These are phyloP conservation scores for Mus minutoides DNA, from an alignment of 2,797 vertebrate genomes.

Conservation along the genomic window DNA sequence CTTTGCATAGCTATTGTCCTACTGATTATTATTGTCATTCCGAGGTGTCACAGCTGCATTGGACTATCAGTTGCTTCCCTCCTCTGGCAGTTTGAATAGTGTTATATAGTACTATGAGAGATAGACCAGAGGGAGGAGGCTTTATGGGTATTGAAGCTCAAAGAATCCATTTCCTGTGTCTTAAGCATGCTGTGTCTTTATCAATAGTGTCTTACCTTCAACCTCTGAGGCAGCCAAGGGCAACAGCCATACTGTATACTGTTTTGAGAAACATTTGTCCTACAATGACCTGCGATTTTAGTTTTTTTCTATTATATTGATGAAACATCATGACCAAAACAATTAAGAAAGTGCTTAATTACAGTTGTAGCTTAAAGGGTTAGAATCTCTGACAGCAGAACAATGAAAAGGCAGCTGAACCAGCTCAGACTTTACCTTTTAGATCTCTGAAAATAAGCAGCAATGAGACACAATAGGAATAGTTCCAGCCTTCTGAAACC, in stretches of 20 bases:
- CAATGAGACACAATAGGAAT: not conserved
- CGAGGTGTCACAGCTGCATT: not conserved
- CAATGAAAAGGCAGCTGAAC: not conserved
- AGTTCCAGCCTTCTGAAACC: not conserved
- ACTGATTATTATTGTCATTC: not conserved
- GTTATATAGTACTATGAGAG: not conserved
- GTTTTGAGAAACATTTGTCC: not conserved
- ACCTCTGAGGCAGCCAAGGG: not conserved
- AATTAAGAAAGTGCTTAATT: not conserved
- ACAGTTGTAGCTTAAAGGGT: not conserved
- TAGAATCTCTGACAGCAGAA: not conserved
- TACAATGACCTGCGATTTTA: not conserved
- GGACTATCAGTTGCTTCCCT: not conserved
- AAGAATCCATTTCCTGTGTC: not conserved
- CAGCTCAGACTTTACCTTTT: not conserved
- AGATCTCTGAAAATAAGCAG: not conserved
- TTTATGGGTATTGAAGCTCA: not conserved
- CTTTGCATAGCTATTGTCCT: not conserved
- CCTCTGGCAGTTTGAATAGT: not conserved
- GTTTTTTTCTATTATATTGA: not conserved
- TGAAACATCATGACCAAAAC: not conserved
- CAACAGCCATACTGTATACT: not conserved
- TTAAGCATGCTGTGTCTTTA: not conserved
- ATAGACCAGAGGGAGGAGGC: not conserved
- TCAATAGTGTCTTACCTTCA: not conserved